phyloP scores from a whole-genome alignment of 2,888 invertebrate genomes.

The Camponotus fellah region DNA sequence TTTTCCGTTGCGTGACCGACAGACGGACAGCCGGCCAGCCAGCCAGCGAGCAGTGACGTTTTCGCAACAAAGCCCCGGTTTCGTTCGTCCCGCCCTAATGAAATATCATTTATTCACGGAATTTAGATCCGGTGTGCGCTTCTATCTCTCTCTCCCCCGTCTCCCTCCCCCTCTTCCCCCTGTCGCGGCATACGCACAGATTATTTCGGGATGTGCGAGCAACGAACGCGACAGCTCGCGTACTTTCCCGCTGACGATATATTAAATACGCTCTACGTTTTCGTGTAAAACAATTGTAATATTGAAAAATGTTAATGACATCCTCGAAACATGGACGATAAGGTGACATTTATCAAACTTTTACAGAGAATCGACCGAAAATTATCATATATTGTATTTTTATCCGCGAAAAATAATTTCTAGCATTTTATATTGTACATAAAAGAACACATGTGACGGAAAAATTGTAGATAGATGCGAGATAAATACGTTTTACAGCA shows the following conservation, averaged over 20 bases:
- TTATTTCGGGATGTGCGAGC: conserved; percentile 37
- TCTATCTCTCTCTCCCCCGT: not conserved
- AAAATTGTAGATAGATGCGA: not conserved
- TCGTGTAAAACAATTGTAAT: conserved; percentile 34
- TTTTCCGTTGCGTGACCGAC: conserved; percentile 43
- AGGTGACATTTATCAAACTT: conserved; percentile 16
- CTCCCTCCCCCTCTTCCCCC: not conserved
- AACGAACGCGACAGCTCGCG: not conserved
- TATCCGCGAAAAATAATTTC: conserved; percentile 3
- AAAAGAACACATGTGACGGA: not conserved
- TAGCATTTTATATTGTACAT: not conserved
- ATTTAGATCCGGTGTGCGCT: conserved; percentile 40
- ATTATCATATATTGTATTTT: not conserved
- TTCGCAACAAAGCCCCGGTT: conserved; percentile 47
- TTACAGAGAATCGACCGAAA: not conserved
- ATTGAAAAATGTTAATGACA: conserved; percentile 12
- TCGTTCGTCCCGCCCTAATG: conserved; percentile 52
- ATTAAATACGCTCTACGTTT: conserved; percentile 36
- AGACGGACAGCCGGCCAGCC: conserved; percentile 28
- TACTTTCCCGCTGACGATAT: conserved; percentile 11
- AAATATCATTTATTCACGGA: conserved; percentile 54
- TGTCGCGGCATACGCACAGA: conserved; percentile 12
- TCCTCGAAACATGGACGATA: not conserved
- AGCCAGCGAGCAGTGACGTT: conserved; percentile 47
- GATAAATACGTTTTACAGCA: not conserved